Conservation (phyloP, 2,797 vertebrate genomes). For the Xyrichtys novacula region DNA sequence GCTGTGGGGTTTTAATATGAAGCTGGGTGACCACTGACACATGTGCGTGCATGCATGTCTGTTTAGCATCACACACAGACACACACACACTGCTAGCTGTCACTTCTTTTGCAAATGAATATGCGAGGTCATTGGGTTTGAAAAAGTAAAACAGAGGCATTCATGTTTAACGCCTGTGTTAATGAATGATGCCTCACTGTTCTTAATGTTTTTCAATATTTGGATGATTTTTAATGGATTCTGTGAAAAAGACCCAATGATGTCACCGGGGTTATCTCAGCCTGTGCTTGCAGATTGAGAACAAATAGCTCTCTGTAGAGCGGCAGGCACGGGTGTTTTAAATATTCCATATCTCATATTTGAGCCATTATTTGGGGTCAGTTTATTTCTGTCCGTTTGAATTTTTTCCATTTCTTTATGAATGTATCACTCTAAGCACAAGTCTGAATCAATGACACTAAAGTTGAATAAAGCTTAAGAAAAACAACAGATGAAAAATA, state of each 20-base stretch:
- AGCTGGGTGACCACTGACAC: conserved; percentile 47
- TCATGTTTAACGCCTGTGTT: background rate
- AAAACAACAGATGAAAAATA: too few species aligned
- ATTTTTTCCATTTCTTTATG: too few species aligned
- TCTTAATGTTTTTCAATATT: background rate
- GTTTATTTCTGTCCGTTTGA: too few species aligned
- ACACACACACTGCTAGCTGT: background rate
- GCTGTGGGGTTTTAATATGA: conserved; percentile 56
- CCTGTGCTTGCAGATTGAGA: too few species aligned
- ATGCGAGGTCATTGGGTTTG: conserved; percentile 4
- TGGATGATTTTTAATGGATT: background rate
- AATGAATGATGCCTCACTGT: background rate
- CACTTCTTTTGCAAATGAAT: background rate
- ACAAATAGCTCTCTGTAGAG: too few species aligned
- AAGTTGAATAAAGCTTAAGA: too few species aligned
- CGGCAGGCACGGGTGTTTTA: too few species aligned
- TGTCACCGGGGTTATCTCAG: background rate
- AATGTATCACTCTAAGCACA: too few species aligned
- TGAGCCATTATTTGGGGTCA: too few species aligned
- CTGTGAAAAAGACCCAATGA: background rate
- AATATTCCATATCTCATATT: too few species aligned
- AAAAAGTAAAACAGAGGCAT: background rate
- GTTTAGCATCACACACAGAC: conserved; percentile 1
- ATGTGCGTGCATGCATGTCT: conserved; percentile 3
- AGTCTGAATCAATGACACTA: too few species aligned